Evolutionary conservation across 2,888 invertebrate genomes (phyloP), one percentile per base, ranked within the genome.

Genomic region (Aspidapion aeneum): DNA sequence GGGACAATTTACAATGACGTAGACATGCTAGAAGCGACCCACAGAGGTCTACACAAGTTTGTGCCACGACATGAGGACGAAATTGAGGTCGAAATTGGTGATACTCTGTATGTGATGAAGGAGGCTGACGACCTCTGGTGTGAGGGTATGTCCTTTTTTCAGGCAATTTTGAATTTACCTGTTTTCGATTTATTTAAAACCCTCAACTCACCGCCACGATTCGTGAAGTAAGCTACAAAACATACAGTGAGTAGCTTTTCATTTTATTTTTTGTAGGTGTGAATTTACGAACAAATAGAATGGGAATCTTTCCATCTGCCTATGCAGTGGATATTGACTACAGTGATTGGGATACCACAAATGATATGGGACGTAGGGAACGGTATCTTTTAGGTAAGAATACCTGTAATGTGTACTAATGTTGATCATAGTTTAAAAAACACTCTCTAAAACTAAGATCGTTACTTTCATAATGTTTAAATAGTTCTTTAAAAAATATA

Each of bases 101-200:
- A 98, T 80, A 95, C 97, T 1, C 89, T 98, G 69, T 96, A 97
- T 77, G 96, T 99, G 70, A 94, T 95, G 77, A 94, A 94, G 76
- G 96, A 98, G 80, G 94, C 93, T 19, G 98, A 98, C 72, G 98
- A 98, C 79, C 84, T 96, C 67, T 98, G 98, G 98, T 96, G 95
- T 80, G 96, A 96, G 87, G 98, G 97, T 93, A 78, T 70, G 48
- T 57, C n/a, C 12, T 9, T 48, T 12, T 48, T n/a, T n/a, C n/a
- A n/a, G n/a, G n/a, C n/a, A n/a, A n/a, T n/a, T n/a, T n/a, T n/a
- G n/a, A n/a, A n/a, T n/a, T n/a, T n/a, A n/a, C n/a, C n/a, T n/a
- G n/a, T n/a, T n/a, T n/a, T n/a, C n/a, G n/a, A n/a, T n/a, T n/a
- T n/a, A n/a, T n/a, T n/a, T n/a, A n/a, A n/a, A n/a, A n/a, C n/a